Conservation (phyloP, 2,113 vertebrate species). For the Redunca redunca region DNA sequence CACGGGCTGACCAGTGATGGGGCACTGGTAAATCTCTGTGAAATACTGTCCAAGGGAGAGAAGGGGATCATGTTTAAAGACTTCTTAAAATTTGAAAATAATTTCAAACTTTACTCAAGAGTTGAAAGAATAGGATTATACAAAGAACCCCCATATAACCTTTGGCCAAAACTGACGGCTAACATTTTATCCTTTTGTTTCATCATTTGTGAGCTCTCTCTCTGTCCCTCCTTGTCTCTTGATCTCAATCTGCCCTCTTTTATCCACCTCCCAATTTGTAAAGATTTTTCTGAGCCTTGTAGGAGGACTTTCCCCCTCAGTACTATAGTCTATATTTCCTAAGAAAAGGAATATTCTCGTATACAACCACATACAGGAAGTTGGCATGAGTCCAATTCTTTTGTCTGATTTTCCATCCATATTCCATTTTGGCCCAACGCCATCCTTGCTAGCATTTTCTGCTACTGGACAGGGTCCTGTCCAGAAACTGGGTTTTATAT, state of each 20-base stretch:
- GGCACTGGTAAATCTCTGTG: too few species aligned
- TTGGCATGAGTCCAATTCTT: fast-evolving
- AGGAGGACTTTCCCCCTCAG: neutral
- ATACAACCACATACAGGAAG: neutral
- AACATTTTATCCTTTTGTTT: neutral
- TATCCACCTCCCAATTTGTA: neutral
- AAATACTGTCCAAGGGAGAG: neutral
- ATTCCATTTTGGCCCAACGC: too few species aligned
- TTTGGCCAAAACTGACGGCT: neutral
- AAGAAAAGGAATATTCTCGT: too few species aligned
- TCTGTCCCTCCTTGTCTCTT: neutral
- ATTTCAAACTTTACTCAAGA: neutral
- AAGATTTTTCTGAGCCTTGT: neutral
- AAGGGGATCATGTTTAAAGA: fast-evolving
- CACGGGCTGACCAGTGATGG: neutral
- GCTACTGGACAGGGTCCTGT: fast-evolving
- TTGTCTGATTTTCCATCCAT: neutral
- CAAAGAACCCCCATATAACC: neutral
- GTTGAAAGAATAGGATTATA: neutral
- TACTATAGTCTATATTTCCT: neutral
- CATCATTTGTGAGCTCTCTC: too few species aligned
- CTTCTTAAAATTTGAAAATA: neutral
- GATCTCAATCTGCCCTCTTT: neutral
- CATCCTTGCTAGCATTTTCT: neutral
- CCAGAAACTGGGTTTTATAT: neutral